These are phyloP conservation scores for Atrichornis clamosus DNA, from an alignment of 2,113 vertebrate species.

Conservation along the genomic window DNA sequence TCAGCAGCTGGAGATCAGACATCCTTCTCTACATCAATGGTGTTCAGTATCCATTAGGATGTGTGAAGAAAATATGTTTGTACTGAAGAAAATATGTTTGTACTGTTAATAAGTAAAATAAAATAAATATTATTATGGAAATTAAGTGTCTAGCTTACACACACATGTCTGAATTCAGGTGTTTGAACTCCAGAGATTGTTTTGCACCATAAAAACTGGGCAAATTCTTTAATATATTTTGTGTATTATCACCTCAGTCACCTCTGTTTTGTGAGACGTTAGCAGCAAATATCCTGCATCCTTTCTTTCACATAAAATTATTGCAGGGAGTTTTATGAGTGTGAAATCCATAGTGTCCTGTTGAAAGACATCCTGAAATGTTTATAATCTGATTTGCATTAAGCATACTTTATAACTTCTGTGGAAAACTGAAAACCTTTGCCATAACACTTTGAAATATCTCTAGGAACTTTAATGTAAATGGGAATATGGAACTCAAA, in stretches of 20 bases:
- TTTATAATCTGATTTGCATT: not conserved
- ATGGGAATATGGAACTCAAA: not conserved
- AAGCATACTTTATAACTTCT: not conserved
- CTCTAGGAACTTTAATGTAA: not conserved
- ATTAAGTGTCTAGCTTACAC: not conserved
- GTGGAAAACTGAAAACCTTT: not conserved
- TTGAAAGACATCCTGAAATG: not conserved
- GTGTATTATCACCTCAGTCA: not conserved
- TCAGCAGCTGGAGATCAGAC: not conserved
- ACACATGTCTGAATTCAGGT: not conserved
- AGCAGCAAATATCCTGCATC: not conserved
- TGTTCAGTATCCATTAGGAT: not conserved
- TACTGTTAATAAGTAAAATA: not conserved
- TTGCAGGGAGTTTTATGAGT: not conserved
- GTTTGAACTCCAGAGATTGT: not conserved
- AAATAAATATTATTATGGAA: not conserved
- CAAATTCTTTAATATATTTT: not conserved
- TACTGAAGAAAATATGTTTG: too few relatives aligned
- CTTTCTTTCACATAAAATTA: not conserved
- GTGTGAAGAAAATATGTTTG: not conserved
- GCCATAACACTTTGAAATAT: not conserved
- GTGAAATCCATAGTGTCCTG: not conserved
- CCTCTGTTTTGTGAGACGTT: not conserved
- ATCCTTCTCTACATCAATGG: not conserved
- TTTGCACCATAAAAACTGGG: not conserved